Base-by-base conservation (phyloP, 2,888 invertebrate genomes). In the Cartodere bifasciata region DNA sequence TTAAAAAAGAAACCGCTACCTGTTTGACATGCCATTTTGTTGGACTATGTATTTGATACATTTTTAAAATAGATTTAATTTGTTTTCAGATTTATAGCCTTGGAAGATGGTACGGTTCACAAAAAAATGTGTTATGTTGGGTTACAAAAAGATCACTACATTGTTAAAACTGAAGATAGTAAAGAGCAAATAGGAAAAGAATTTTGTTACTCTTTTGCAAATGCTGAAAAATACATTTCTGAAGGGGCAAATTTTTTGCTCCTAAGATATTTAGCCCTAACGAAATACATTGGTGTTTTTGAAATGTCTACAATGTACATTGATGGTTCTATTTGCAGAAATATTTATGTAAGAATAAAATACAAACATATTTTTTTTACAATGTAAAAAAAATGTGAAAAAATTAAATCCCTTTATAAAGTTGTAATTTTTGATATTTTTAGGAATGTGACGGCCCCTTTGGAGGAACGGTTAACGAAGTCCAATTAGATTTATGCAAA, bases 281-380 rank as follows among this genome's bases (percentile, higher is more conserved):
- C 52, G 10, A 60, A 66, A 39, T 68, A 60, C 43, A 57, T 57
- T 29, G 75, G 75, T 6, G 58, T 49, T 31, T 58, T 75, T 37
- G 67, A 67, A 47, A 60, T 72, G 13, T 60, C 67, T 13, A 65
- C 68, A 10, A 60, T 72, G 28, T 62, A 70, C 40, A 71, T 75
- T 40, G 65, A 70, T 40, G 75, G 75, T 3, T 62, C 60, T 28
- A 55, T 73, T 35, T 70, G 71, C 37, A 56, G 66, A 37, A 74
- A 71, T 52, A 59, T 69, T 50, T 75, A 75, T 46, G 75, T 75
- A 57, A 67, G 66, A n/a, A n/a, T n/a, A n/a, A n/a, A n/a, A n/a
- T n/a, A n/a, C n/a, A n/a, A n/a, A n/a, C n/a, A n/a, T n/a, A 15
- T 27, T 27, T 11, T 6, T 14, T 27, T 26, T 26, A 14, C 21